Base-by-base conservation (phyloP, 1,140 invertebrate genomes). In the Procambarus virginalis region DNA sequence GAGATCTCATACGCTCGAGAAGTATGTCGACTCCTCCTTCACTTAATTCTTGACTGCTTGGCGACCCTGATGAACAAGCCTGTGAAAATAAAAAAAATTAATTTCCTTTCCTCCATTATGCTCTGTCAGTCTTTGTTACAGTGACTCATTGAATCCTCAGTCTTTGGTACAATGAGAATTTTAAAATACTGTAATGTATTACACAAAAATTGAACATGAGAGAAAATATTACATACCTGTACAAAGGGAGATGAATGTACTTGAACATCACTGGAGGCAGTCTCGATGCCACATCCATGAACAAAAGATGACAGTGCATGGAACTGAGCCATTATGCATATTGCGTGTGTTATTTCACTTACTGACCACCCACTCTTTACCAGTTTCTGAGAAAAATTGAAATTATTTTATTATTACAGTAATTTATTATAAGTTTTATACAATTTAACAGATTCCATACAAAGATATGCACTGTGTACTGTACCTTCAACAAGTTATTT, bases 231-330 rank as follows among this genome's bases (percentile, higher is more conserved):
- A 22, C 10, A 64, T 45, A 90, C 82, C 83, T 90, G 82, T 60
- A 90, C 48, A 77, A 60, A 84, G 34, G 68, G 60, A 55, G 80
- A 85, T 5, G 83, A 79, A 9, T 68, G 70, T 14, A 70, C 73
- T 8, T 58, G 55, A 34, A 55, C 60, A 49, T 87, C 91, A 46
- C 77, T 87, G 55, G 80, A 89, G 5, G 91, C 75, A 14, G 92
- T 93, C 94, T 97, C 97, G 92, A 98, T 96, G 58, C 97, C 97
- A 94, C 96, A 97, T 91, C 97, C 97, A 93, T 97, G 97, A 46
- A 97, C 96, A 94, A 98, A 98, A 86, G 96, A 97, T 92, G 96
- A 97, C 12, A 98, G 94, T 14, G 96, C 96, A 94, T 98, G 97
- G 94, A 98, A 98, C 94, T 98, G 97, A 81, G 97, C 96, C 92